These are phyloP conservation scores for Ceratotherium simum DNA, from an alignment of 2,113 vertebrate genomes.

Conservation along the genomic window DNA sequence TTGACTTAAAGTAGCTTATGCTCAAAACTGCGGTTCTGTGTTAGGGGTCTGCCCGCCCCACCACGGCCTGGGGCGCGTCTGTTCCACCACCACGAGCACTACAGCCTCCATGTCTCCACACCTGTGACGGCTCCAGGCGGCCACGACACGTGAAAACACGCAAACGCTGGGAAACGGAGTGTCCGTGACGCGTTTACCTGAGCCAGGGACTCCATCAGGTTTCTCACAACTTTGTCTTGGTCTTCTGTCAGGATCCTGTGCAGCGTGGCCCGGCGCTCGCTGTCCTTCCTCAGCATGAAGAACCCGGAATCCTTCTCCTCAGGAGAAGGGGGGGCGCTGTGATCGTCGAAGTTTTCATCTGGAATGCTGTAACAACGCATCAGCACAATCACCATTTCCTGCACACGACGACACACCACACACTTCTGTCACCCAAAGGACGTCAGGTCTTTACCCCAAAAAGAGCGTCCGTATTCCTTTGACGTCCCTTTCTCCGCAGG, in stretches of 20 bases:
- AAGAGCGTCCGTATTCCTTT: constrained; percentile 94
- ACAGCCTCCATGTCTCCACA: neutral
- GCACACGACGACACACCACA: neutral
- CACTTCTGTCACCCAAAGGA: neutral
- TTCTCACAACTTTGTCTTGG: constrained; percentile 94
- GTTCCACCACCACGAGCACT: neutral
- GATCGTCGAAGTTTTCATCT: constrained; percentile 99
- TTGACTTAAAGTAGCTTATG: neutral
- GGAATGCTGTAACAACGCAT: constrained; percentile 91
- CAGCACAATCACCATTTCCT: neutral
- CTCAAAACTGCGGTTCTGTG: neutral
- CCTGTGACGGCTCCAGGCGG: neutral
- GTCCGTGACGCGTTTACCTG: constrained; percentile 89
- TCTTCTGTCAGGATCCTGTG: constrained; percentile 97
- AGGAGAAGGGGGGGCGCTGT: constrained; percentile 98
- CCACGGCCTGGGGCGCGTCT: fast-evolving
- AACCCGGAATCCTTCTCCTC: constrained; percentile 98
- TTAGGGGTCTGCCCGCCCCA: neutral
- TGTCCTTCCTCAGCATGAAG: constrained; percentile 98
- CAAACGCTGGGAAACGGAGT: neutral
- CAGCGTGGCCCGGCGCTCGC: constrained; percentile 96
- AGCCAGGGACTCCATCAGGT: constrained; percentile 94
- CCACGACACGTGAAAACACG: neutral
- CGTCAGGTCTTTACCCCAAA: constrained; percentile 90
- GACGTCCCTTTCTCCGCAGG: constrained; percentile 95